phyloP scores from a whole-genome alignment of 2,113 vertebrate species.

The Marmota flaviventris region DNA sequence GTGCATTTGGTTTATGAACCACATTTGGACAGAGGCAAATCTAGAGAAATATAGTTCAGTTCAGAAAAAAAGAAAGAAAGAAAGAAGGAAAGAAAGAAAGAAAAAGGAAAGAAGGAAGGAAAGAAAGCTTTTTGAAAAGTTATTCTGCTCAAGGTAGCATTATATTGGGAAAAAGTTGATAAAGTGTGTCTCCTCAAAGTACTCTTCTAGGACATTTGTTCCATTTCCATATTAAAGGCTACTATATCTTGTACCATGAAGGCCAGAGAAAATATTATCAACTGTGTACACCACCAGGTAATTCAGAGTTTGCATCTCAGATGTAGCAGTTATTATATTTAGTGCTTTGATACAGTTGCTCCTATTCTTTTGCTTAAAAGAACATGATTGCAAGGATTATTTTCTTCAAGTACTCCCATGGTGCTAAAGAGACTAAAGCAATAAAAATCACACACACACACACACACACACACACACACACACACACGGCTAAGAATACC shows the following conservation, averaged over 20 bases:
- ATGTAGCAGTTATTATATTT: background rate
- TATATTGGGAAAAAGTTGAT: background rate
- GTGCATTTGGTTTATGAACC: background rate
- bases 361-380: background rate
- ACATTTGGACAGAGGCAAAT: background rate
- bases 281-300: too few species aligned
- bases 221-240: background rate
- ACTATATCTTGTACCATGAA: background rate
- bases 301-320: background rate
- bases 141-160: background rate
- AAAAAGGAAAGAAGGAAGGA: too few species aligned
- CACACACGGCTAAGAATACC: too few species aligned
- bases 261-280: background rate
- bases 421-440: background rate
- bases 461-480: background rate
- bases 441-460: background rate
- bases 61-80: too few species aligned
- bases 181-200: background rate
- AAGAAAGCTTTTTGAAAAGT: background rate
- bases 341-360: background rate
- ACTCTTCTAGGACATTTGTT: background rate
- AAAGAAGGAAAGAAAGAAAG: too few species aligned
- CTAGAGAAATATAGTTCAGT: background rate
- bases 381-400: background rate
- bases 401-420: background rate